Conservation (phyloP, 1,140 invertebrate genomes). For the Drosophila repletoides region DNA sequence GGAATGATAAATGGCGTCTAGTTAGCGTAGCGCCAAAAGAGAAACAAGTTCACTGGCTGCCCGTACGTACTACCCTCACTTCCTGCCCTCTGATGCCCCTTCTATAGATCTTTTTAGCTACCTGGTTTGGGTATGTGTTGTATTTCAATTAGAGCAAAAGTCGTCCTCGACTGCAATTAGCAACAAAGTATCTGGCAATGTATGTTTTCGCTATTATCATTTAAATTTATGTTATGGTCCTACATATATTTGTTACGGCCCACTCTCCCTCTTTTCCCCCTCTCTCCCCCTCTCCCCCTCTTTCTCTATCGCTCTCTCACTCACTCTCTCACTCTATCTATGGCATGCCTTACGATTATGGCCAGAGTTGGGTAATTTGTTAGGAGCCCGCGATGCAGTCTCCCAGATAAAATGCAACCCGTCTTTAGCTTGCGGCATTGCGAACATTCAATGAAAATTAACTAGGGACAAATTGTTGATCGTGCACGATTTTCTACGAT, state of each 20-base stretch:
- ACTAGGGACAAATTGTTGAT: conserved; percentile 46
- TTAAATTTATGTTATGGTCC: conserved; percentile 71
- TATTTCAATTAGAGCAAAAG: conserved; percentile 73
- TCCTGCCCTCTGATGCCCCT: background rate
- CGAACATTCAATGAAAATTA: conserved; percentile 29
- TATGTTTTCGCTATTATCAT: conserved; percentile 76
- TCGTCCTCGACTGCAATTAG: conserved; percentile 69
- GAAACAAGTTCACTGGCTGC: conserved; percentile 65
- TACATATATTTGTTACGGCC: conserved; percentile 47
- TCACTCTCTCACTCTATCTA: background rate
- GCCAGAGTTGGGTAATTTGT: conserved; percentile 43
- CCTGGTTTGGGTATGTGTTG: conserved; percentile 42
- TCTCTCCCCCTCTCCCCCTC: background rate
- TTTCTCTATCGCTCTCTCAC: background rate
- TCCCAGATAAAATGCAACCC: conserved; percentile 23
- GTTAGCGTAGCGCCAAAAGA: conserved; percentile 73
- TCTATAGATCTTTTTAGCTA: conserved; percentile 2
- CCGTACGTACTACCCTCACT: background rate
- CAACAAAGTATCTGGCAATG: conserved; percentile 72
- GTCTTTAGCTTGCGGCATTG: conserved; percentile 9
- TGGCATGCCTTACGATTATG: conserved; percentile 24
- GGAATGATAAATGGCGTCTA: conserved; percentile 72
- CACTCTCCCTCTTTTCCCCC: conserved; percentile 8
- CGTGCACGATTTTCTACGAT: background rate
- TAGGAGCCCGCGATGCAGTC: conserved; percentile 27